phyloP scores from a whole-genome alignment of 2,113 vertebrate species.

The Hymenochirus boettgeri region DNA sequence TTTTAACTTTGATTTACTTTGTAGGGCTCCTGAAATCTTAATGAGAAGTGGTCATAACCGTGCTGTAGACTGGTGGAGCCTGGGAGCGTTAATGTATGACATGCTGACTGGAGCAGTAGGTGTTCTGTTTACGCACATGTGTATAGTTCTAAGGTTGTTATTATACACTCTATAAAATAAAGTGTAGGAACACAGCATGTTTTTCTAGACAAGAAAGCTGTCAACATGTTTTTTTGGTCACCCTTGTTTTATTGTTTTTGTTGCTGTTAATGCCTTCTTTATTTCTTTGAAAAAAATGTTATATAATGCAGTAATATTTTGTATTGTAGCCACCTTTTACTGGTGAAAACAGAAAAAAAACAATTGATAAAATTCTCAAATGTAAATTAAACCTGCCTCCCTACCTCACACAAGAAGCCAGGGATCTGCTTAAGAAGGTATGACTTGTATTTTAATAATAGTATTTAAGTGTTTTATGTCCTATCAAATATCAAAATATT shows the following conservation, averaged over 20 bases:
- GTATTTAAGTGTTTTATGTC: too few relatives aligned
- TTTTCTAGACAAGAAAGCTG: too few relatives aligned
- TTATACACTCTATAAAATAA: too few relatives aligned
- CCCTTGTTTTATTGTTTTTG: background rate
- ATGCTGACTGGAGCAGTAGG: conserved; percentile 99
- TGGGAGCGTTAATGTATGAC: conserved; percentile 98
- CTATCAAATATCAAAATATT: too few relatives aligned
- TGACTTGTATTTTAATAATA: too few relatives aligned
- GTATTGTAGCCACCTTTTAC: conserved; percentile 84
- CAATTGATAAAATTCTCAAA: conserved; percentile 97
- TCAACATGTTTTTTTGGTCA: too few relatives aligned
- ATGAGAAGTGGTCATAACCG: conserved; percentile 97
- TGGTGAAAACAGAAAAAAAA: conserved; percentile 96
- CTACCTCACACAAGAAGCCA: conserved; percentile 99
- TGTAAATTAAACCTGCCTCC: conserved; percentile 98
- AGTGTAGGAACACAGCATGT: too few relatives aligned
- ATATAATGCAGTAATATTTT: conserved; percentile 9
- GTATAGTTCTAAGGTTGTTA: too few relatives aligned
- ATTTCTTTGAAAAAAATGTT: background rate
- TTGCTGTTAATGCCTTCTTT: background rate
- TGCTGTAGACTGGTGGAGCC: conserved; percentile 99
- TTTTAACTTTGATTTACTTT: conserved; percentile 48
- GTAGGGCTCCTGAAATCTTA: conserved; percentile 95
- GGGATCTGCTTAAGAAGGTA: conserved; percentile 97
- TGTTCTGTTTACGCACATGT: conserved; percentile 56